Base-by-base conservation (phyloP, 2,797 vertebrate species). In the Ctenosaura bakeri region DNA sequence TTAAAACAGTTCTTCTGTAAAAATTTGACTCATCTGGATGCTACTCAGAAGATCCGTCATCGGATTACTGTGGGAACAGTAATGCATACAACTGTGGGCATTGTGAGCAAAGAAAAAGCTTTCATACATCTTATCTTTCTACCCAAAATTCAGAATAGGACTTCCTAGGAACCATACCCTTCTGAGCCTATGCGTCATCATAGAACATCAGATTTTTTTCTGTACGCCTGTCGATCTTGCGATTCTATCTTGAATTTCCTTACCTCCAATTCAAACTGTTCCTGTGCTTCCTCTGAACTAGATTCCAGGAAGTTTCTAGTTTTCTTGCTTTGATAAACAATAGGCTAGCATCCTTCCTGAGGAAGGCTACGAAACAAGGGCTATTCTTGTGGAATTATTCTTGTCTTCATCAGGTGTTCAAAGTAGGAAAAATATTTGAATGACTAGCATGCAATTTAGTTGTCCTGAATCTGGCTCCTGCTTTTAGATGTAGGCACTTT, bases 201-300 rank as follows among this genome's bases (percentile, higher is more conserved):
- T 0, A 2, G 83, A 78, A 54, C 0, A 3, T 29, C 29, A 38
- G 0, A 0, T 0, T 8, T 50, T 18, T 14, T 59, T 20, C 22
- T 20, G 32, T 14, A 22, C 56, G 76, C 52, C 69, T 59, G 38
- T 22, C 62, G 26, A 62, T 76, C 80, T 83, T 69, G 16, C 32
- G 5, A 26, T 66, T 3, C 32, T 0, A 0, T 0, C 0, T 16
- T 91, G 64, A 32, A 73, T 74, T 62, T 38, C 18, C 35, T 32
- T 77, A 35, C 54, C 54, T 86, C 54, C 54, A 42, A 46, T 18
- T 59, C 54, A 77, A 46, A 42, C 71, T 62, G 10, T 13, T 83
- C 59, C 35, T 89, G 29, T 71, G 35, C 38, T 77, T 88, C 1
- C 4, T 46, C 56, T 52, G 56, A 73, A 64, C 0, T 0, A 88